Evolutionary conservation across 2,888 invertebrate genomes (phyloP).

Genomic region (Andrena hattorfiana): DNA sequence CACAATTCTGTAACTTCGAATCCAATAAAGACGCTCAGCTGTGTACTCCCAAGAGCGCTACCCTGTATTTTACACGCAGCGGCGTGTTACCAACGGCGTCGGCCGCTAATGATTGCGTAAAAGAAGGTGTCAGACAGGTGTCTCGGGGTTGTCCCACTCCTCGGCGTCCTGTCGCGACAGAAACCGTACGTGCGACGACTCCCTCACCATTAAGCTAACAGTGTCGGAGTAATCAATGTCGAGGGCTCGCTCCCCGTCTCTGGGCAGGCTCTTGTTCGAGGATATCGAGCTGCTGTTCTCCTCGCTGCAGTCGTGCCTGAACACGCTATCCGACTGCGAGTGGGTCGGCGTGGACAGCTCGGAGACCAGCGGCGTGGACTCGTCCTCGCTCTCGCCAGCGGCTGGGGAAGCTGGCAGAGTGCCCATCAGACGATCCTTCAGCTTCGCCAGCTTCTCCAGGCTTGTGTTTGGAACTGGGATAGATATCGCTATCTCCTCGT

Average conservation of each 20-base stretch:
- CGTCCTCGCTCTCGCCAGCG: slow-evolving; percentile 87
- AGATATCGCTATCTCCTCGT: slow-evolving; percentile 70
- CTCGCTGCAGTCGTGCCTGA: slow-evolving; percentile 72
- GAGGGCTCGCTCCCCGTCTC: slow-evolving; percentile 69
- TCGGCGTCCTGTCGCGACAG: slow-evolving; percentile 75
- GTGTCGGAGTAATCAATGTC: slow-evolving; percentile 71
- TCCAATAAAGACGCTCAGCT: neutral
- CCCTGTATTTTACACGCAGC: slow-evolving; percentile 10
- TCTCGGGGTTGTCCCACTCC: slow-evolving; percentile 82
- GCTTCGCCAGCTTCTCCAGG: slow-evolving; percentile 74
- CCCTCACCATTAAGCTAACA: slow-evolving; percentile 73
- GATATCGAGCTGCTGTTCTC: slow-evolving; percentile 75
- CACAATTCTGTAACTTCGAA: neutral
- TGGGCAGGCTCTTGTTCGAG: slow-evolving; percentile 71
- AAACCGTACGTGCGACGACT: slow-evolving; percentile 63
- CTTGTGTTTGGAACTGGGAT: slow-evolving; percentile 71
- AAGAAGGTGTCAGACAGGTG: slow-evolving; percentile 78
- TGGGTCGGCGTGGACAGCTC: slow-evolving; percentile 83
- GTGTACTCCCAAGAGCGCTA: neutral
- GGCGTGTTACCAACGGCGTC: neutral
- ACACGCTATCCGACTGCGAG: slow-evolving; percentile 78
- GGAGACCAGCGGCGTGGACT: slow-evolving; percentile 89
- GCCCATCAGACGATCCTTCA: slow-evolving; percentile 76
- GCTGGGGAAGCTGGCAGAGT: slow-evolving; percentile 50
- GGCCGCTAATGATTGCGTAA: slow-evolving; percentile 15